These are phyloP conservation scores for Pristionchus pacificus DNA, from an alignment of 1,140 invertebrate species.

Conservation along the genomic window DNA sequence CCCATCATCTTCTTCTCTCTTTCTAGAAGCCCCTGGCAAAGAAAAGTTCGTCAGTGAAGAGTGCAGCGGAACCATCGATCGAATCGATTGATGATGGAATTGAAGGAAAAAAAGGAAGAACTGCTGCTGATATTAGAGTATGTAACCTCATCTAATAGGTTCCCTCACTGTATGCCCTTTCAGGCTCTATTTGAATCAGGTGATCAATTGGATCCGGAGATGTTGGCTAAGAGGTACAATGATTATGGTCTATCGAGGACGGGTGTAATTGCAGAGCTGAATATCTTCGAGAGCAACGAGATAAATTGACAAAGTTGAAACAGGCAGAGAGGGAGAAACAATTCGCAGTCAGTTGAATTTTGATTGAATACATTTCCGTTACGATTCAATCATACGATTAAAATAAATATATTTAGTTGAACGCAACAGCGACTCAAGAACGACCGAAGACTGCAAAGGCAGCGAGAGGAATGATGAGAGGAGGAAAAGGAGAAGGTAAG, in stretches of 20 bases:
- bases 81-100: no score
- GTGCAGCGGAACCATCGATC: no score
- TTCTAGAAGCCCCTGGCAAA: conserved; percentile 55
- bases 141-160: background rate
- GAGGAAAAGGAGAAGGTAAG: background rate
- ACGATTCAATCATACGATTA: background rate
- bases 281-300: conserved; percentile 78
- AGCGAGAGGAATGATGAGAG: conserved; percentile 54
- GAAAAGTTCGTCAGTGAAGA: conserved; percentile 63
- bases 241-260: no score
- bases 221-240: conserved; percentile 75
- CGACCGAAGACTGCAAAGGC: conserved; percentile 37
- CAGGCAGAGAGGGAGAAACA: conserved; percentile 76
- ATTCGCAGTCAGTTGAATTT: conserved; percentile 58
- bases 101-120: conserved; percentile 18
- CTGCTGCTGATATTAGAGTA: conserved; percentile 18
- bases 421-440: conserved; percentile 6
- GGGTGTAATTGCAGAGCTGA: no score
- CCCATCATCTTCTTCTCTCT: conserved; percentile 20
- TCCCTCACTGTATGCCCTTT: conserved; percentile 44
- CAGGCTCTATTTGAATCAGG: conserved; percentile 77
- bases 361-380: no score
- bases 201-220: conserved; percentile 67
- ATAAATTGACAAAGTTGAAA: conserved; percentile 81
- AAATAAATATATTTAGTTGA: conserved; percentile 11